Percentiles rank a stretch among this genome's conserved stretches.
These are phyloP conservation scores for Otolemur crassicaudatus DNA, from an alignment of 2,797 vertebrate genomes.

Conservation along the genomic window DNA sequence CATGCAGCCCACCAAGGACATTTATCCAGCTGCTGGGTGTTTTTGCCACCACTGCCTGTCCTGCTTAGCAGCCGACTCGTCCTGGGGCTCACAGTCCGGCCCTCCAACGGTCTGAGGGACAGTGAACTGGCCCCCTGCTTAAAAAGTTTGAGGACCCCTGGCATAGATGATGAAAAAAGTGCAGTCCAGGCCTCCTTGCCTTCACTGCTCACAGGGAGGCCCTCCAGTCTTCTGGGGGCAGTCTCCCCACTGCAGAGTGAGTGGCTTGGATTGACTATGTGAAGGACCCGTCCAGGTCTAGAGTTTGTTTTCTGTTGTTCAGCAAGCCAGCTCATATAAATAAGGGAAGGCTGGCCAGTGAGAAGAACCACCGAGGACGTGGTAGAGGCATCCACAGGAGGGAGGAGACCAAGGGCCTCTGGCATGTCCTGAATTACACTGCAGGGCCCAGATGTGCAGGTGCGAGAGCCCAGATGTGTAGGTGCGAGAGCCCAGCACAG, in stretches of 20 bases:
- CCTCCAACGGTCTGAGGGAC: no score
- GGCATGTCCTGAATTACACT: not conserved
- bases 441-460: not conserved
- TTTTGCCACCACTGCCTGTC: no score
- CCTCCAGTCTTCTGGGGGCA: rapidly evolving
- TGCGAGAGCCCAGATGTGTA: not conserved
- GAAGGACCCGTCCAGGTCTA: not conserved
- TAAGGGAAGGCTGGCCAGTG: not conserved
- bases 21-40: no score
- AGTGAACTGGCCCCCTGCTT: no score
- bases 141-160: no score
- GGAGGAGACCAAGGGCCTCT: not conserved
- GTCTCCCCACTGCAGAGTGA: not conserved
- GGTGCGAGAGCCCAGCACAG: not conserved
- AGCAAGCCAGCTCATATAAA: not conserved
- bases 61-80: no score
- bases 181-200: rapidly evolving
- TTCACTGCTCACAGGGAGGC: no score
- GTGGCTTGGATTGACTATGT: not conserved
- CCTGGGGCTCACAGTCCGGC: no score
- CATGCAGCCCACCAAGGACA: no score
- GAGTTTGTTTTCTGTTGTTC: not conserved
- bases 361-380: no score
- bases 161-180: not conserved
- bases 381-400: not conserved